Conservation (phyloP, 2,797 vertebrate genomes). For the Tachyglossus aculeatus region DNA sequence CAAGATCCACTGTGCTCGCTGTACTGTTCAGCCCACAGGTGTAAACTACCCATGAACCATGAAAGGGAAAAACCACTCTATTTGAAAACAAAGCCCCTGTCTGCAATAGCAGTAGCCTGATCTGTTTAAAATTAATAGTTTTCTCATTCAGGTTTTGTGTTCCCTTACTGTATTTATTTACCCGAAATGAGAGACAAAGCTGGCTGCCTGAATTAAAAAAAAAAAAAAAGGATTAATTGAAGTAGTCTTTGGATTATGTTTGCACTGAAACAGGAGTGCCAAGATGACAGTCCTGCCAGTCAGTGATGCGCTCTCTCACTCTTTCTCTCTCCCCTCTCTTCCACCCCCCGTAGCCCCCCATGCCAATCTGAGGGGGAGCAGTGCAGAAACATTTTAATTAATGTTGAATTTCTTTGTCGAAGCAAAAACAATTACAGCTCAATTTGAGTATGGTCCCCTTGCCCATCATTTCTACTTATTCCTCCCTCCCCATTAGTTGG, state of each 20-base stretch:
- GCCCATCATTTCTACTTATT: slow-evolving; percentile 66
- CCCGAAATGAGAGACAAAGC: neutral
- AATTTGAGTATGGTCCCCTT: slow-evolving; percentile 74
- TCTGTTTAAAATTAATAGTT: neutral
- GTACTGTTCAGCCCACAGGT: too few species aligned
- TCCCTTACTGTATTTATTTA: neutral
- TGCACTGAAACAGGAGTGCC: slow-evolving; percentile 33
- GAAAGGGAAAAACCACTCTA: neutral
- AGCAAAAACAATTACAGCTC: slow-evolving; percentile 78
- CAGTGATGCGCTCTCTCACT: slow-evolving; percentile 38
- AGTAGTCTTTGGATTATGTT: too few species aligned
- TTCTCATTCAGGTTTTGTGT: neutral
- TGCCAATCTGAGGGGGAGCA: slow-evolving; percentile 71
- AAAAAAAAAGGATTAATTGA: slow-evolving; percentile 1
- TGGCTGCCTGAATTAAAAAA: slow-evolving; percentile 2
- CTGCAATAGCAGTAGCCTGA: neutral
- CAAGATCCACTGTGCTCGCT: too few species aligned
- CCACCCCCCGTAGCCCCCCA: too few species aligned
- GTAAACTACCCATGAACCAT: too few species aligned
- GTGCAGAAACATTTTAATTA: slow-evolving; percentile 79
- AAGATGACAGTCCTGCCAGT: slow-evolving; percentile 42
- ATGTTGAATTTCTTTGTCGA: slow-evolving; percentile 76
- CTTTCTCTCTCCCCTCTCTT: slow-evolving; percentile 43
- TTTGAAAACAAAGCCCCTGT: neutral
- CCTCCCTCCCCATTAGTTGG: slow-evolving; percentile 74